These are phyloP conservation scores for Nemoura dubitans DNA, from an alignment of 2,888 invertebrate species.

Conservation along the genomic window DNA sequence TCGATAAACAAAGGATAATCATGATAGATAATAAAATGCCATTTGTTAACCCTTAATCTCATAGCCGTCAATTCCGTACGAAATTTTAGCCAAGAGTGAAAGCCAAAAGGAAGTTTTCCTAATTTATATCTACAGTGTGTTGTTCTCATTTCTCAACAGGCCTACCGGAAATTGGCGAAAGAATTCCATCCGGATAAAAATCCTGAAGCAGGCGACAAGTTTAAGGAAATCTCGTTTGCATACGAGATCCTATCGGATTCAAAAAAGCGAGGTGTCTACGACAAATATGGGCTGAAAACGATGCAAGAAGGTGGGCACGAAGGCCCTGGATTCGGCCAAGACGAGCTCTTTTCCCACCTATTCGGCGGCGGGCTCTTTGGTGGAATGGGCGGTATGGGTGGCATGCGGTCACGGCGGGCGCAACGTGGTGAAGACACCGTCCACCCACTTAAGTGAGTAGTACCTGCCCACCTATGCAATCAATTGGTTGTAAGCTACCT, in stretches of 20 bases:
- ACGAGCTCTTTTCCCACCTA: slow-evolving; percentile 74
- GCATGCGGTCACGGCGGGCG: slow-evolving; percentile 61
- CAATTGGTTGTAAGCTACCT: no score
- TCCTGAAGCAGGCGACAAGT: slow-evolving; percentile 90
- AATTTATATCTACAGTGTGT: neutral
- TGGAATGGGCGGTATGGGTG: slow-evolving; percentile 59
- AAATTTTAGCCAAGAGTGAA: no score
- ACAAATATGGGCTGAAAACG: slow-evolving; percentile 87
- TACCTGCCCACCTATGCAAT: neutral
- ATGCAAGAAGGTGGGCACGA: slow-evolving; percentile 80
- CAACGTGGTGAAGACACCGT: slow-evolving; percentile 83
- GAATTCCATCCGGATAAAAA: slow-evolving; percentile 93
- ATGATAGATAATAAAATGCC: no score
- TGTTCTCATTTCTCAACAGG: slow-evolving; percentile 66
- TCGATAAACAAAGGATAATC: neutral
- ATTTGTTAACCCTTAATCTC: no score
- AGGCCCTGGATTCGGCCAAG: slow-evolving; percentile 65
- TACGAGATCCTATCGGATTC: slow-evolving; percentile 92
- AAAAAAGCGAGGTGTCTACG: slow-evolving; percentile 86
- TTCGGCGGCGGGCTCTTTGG: slow-evolving; percentile 63
- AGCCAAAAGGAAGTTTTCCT: no score
- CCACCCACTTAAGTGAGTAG: slow-evolving; percentile 74
- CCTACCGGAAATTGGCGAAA: slow-evolving; percentile 90
- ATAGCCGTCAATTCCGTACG: no score
- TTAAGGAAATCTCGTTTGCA: slow-evolving; percentile 95